Evolutionary conservation across 2,797 vertebrate genomes (phyloP).

Genomic region (Sebastes itinus): DNA sequence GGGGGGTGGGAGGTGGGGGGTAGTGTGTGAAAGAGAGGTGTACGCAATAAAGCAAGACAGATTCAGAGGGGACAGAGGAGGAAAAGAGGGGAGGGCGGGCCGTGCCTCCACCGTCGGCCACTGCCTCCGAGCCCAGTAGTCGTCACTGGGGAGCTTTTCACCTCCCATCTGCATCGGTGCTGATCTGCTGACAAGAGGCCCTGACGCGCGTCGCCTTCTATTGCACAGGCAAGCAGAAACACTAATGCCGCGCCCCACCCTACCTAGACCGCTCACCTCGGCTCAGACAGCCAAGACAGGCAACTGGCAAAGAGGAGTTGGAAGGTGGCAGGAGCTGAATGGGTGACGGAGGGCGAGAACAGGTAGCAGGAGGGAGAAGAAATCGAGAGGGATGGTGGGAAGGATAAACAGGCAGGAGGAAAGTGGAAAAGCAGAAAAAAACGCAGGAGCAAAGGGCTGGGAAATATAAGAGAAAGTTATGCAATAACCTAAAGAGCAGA

Average conservation of each 20-base stretch:
- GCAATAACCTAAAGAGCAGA: background rate
- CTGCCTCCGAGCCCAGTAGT: constrained; percentile 32
- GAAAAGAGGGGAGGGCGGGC: constrained; percentile 10
- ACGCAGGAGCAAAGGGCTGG: background rate
- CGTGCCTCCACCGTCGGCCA: constrained; percentile 27
- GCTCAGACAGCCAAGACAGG: constrained; percentile 72
- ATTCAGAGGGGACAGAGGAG: constrained; percentile 48
- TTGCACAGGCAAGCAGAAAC: constrained; percentile 97
- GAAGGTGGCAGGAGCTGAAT: constrained; percentile 45
- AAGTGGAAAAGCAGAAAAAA: constrained; percentile 17
- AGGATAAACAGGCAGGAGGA: too few species aligned
- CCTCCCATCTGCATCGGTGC: constrained; percentile 87
- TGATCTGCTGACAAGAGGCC: constrained; percentile 91
- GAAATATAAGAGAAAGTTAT: constrained; percentile 13
- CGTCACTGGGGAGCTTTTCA: constrained; percentile 86
- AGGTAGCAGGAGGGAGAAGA: constrained; percentile 5
- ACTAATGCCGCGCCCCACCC: constrained; percentile 87
- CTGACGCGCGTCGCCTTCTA: constrained; percentile 91
- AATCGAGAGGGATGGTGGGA: too few species aligned
- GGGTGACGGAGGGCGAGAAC: constrained; percentile 46
- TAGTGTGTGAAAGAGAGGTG: constrained; percentile 26
- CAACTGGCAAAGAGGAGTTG: constrained; percentile 56
- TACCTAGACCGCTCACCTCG: constrained; percentile 79
- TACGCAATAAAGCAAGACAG: constrained; percentile 54
- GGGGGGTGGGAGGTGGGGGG: background rate